phyloP scores from a whole-genome alignment of 2,797 vertebrate genomes.

The Tapera naevia region DNA sequence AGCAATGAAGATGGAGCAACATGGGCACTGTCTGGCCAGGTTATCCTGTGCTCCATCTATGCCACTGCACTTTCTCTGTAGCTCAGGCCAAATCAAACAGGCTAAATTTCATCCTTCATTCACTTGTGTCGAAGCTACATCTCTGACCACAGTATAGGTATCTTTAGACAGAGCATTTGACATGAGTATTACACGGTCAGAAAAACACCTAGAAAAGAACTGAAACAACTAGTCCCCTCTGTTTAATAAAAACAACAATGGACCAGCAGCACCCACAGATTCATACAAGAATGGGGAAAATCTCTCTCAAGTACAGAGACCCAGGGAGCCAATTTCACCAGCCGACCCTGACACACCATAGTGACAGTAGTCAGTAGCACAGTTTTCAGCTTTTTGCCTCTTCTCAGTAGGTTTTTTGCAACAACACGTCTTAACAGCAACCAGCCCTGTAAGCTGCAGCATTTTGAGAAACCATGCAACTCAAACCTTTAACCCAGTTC shows the following conservation, averaged over 20 bases:
- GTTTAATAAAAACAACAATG: not conserved
- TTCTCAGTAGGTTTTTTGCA: not conserved
- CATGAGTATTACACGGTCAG: accelerated
- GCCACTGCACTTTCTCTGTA: not conserved
- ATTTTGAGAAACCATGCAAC: not conserved
- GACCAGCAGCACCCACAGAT: constrained; percentile 15
- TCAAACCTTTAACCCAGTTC: not conserved
- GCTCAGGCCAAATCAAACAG: not conserved
- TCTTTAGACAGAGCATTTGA: not conserved
- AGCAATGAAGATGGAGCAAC: not conserved
- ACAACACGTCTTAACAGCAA: not conserved
- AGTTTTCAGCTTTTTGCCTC: not conserved
- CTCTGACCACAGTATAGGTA: not conserved
- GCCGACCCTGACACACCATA: accelerated
- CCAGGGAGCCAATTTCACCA: constrained; percentile 6
- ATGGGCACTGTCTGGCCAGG: not conserved
- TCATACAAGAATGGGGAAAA: constrained; percentile 38
- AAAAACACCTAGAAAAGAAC: not conserved
- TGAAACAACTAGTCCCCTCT: not conserved
- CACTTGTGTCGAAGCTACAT: not conserved
- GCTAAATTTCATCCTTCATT: not conserved
- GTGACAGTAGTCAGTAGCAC: not conserved
- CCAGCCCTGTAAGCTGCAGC: not conserved
- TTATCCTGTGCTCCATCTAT: not conserved
- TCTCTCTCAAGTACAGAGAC: constrained; percentile 33